phyloP scores from a whole-genome alignment of 2,888 invertebrate genomes.

The Julus scanicus region DNA sequence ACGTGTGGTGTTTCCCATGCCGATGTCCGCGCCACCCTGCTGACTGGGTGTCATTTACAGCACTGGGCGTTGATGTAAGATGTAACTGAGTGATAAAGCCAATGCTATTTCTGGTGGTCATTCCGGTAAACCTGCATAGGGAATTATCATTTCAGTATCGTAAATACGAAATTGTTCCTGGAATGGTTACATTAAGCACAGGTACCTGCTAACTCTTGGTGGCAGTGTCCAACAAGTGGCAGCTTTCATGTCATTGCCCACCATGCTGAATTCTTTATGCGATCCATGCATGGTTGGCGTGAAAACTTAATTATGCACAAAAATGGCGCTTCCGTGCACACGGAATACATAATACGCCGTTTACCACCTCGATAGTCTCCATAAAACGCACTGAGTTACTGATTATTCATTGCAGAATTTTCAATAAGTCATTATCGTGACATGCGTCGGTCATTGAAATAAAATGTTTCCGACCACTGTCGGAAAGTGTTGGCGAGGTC shows the following conservation, averaged over 20 bases:
- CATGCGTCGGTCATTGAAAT: too few relatives aligned
- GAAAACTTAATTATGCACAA: background rate
- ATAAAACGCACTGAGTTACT: background rate
- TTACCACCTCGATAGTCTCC: background rate
- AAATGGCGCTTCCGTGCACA: background rate
- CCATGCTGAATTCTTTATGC: background rate
- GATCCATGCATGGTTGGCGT: background rate
- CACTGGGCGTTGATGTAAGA: slow-evolving; percentile 3
- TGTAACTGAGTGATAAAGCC: background rate
- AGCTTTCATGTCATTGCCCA: background rate
- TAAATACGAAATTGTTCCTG: background rate
- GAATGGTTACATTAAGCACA: background rate
- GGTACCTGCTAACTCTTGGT: background rate
- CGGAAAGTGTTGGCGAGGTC: too few relatives aligned
- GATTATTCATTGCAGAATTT: background rate
- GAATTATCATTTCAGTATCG: background rate
- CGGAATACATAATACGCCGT: background rate
- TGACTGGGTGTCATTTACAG: background rate
- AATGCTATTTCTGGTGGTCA: background rate
- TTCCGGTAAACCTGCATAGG: background rate
- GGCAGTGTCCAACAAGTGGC: background rate
- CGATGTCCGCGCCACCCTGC: background rate
- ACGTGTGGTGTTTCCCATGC: background rate
- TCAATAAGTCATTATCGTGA: too few relatives aligned
- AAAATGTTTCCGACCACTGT: too few relatives aligned